Conservation (phyloP, 2,888 invertebrate species). For the Pseudococcus jackbeardsleyi region DNA sequence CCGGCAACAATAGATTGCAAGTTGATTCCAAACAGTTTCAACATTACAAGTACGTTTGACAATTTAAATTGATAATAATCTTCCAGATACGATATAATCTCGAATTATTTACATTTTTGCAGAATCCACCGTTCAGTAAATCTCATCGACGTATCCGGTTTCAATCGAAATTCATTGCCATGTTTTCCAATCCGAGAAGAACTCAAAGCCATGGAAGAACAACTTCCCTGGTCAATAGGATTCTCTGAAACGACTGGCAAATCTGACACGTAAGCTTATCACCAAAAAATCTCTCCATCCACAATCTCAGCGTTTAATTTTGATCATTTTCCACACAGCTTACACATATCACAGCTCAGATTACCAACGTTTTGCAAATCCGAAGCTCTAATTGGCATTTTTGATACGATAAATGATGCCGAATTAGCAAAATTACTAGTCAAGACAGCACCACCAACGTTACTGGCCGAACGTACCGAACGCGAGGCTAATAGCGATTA, state of each 20-base stretch:
- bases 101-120: conserved; percentile 47
- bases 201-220: conserved; percentile 69
- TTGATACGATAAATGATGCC: conserved; percentile 82
- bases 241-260: conserved; percentile 88
- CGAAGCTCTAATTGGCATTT: conserved; percentile 86
- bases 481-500: conserved; percentile 86
- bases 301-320: neutral
- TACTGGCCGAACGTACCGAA: conserved; percentile 84
- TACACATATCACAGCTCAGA: conserved; percentile 76
- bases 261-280: conserved; percentile 72
- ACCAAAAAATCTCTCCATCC: neutral
- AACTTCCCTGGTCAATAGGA: conserved; percentile 83
- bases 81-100: neutral
- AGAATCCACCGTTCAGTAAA: conserved; percentile 77
- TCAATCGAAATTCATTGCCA: conserved; percentile 79
- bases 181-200: conserved; percentile 71
- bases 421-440: conserved; percentile 80
- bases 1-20: conserved; percentile 85
- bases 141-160: conserved; percentile 86
- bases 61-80: no score
- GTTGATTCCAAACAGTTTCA: conserved; percentile 87
- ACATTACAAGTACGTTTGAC: conserved; percentile 75
- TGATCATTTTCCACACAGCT: neutral
- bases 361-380: conserved; percentile 83
- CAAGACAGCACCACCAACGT: conserved; percentile 82